Evolutionary conservation across 2,113 vertebrate species (phyloP).

Genomic region (Hippoglossus stenolepis): DNA sequence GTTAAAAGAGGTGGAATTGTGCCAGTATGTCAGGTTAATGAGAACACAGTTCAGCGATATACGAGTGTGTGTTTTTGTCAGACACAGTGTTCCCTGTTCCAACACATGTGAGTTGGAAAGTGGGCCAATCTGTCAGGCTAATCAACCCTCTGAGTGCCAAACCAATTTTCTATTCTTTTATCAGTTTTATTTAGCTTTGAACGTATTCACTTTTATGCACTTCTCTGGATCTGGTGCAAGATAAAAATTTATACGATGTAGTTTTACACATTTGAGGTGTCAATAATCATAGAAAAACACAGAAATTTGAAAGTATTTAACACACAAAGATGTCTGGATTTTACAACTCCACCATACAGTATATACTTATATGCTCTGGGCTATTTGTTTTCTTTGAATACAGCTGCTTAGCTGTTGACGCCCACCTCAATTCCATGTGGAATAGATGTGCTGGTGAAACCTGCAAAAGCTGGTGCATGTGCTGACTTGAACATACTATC

Average conservation of each 20-base stretch:
- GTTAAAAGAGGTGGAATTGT: constrained; percentile 50
- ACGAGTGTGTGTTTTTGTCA: constrained; percentile 8
- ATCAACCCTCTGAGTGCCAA: too few relatives aligned
- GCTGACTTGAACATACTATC: too few relatives aligned
- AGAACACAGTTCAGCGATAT: constrained; percentile 49
- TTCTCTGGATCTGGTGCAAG: neutral
- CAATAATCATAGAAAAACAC: neutral
- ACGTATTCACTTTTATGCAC: neutral
- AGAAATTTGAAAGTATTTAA: neutral
- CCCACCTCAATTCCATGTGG: neutral
- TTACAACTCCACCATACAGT: too few relatives aligned
- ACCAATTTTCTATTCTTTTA: constrained; percentile 42
- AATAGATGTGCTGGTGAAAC: too few relatives aligned
- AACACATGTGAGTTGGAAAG: constrained; percentile 47
- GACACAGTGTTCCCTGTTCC: constrained; percentile 20
- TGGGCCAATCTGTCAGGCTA: constrained; percentile 55
- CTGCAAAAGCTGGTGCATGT: too few relatives aligned
- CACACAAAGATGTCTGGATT: too few relatives aligned
- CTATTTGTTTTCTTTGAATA: neutral
- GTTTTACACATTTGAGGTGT: neutral
- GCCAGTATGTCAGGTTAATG: constrained; percentile 73
- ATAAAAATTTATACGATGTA: neutral
- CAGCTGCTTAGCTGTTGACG: neutral
- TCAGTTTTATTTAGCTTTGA: neutral
- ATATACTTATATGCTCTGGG: too few relatives aligned